These are phyloP conservation scores for Brachirus orientalis DNA, from an alignment of 2,113 vertebrate genomes.

Conservation along the genomic window DNA sequence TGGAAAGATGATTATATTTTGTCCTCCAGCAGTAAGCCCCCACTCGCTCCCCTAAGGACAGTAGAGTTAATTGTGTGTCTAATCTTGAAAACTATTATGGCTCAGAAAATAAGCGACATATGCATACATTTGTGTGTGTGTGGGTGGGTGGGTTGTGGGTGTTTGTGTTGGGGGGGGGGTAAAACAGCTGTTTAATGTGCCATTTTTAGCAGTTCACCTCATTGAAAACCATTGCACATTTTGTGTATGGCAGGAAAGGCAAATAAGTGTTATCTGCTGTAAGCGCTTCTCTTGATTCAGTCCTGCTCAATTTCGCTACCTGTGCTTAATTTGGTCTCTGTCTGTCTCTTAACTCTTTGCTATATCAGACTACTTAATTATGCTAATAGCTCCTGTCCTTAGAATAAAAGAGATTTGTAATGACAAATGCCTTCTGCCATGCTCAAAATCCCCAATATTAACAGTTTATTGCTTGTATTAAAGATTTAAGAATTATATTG, in stretches of 20 bases:
- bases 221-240: conserved; percentile 75
- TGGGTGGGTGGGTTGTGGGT: neutral
- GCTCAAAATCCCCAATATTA: conserved; percentile 23
- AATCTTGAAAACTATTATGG: conserved; percentile 71
- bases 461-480: conserved; percentile 37
- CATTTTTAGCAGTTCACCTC: conserved; percentile 71
- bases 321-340: conserved; percentile 39
- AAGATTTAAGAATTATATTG: conserved; percentile 35
- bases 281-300: conserved; percentile 26
- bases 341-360: neutral
- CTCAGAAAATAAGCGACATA: conserved; percentile 46
- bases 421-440: conserved; percentile 28
- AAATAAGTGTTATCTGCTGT: conserved; percentile 38
- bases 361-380: conserved; percentile 3
- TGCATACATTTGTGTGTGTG: conserved; percentile 24
- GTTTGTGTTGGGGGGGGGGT: conserved; percentile 3
- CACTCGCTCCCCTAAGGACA: conserved; percentile 50
- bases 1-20: conserved; percentile 59
- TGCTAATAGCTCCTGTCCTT: conserved; percentile 50
- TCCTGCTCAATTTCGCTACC: conserved; percentile 19
- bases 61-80: conserved; percentile 69
- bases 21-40: conserved; percentile 51
- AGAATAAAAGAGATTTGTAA: conserved; percentile 37
- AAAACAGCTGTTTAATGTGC: conserved; percentile 74
- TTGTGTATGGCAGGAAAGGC: conserved; percentile 39